Evolutionary conservation across 2,888 invertebrate species (phyloP), one percentile per base, ranked within the genome.

Genomic region (Drosophila nr. medialis): DNA sequence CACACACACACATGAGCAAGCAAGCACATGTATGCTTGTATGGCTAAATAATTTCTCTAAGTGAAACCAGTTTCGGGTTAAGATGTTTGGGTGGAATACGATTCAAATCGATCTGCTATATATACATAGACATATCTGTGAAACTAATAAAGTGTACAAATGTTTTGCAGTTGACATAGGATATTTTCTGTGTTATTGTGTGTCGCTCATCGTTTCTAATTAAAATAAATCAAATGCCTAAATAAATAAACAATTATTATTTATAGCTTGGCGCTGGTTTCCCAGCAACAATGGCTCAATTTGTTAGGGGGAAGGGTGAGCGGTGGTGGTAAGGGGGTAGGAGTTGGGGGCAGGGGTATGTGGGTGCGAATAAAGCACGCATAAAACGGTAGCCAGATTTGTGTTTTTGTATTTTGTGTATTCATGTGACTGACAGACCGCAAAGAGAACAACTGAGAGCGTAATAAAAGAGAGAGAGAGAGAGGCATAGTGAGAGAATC

Each of bases 31-130:
- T 29, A 29, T 29, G 29, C 7, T 29, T 36, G 54, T 8, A 1
- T 53, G 18, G 76, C 70, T 45, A 45, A 77, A 64, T 69, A 72
- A 88, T 88, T 88, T 88, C 89, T 81, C 86, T 70, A 69, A 72
- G 81, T 80, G 82, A 86, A 86, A 86, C 85, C 82, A 72, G 89
- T 86, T 86, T 81, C 61, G 51, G n/a, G 27, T 0, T 0, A 40
- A 27, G 38, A 27, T 55, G 36, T 29, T 55, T 55, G 45, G 45
- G 21, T 45, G 15, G 15, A 8, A 45, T 15, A 4, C 4, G 15
- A 24, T 24, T 45, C 4, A 15, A 8, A 1, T 24, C 21, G 45
- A 45, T 45, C 21, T 24, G 45, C 13, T 1, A 45, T 21, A 45
- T 13, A 21, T 21, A 4, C 2, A 45, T 4, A 21, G 13, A 7